phyloP scores from a whole-genome alignment of 1,140 invertebrate species.

The Metaphire vulgaris region DNA sequence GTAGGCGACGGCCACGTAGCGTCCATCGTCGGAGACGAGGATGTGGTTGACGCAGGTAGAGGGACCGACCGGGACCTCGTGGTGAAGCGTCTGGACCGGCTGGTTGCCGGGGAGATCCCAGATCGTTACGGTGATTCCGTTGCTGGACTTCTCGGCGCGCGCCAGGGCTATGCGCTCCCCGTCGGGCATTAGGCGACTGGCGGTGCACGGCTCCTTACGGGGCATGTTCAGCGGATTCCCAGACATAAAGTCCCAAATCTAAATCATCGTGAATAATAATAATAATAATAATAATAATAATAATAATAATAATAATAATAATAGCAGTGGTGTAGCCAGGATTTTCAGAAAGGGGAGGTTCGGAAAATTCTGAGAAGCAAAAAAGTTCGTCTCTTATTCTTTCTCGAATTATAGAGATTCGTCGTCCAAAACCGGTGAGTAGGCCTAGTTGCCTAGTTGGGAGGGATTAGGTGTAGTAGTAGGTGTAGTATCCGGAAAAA shows the following conservation, averaged over 20 bases:
- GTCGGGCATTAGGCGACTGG: conserved; percentile 44
- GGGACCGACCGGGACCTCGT: conserved; percentile 45
- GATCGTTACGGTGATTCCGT: conserved; percentile 43
- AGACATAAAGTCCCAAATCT: conserved; percentile 51
- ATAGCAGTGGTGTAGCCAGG: too few relatives aligned
- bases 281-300: conserved; percentile 8
- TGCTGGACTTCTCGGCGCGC: conserved; percentile 46
- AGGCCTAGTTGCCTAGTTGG: too few relatives aligned
- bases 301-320: too few relatives aligned
- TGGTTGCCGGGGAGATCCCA: conserved; percentile 50
- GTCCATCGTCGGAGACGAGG: conserved; percentile 34
- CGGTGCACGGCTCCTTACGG: conserved; percentile 44
- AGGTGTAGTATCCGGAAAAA: too few relatives aligned
- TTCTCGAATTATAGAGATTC: too few relatives aligned
- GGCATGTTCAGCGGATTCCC: conserved; percentile 47
- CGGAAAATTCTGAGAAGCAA: too few relatives aligned
- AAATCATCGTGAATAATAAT: too few relatives aligned
- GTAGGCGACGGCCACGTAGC: conserved; percentile 47
- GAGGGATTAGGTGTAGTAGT: too few relatives aligned
- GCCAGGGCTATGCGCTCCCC: conserved; percentile 46
- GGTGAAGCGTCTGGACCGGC: conserved; percentile 44
- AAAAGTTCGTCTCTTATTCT: too few relatives aligned
- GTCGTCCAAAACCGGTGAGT: too few relatives aligned
- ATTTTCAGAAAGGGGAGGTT: too few relatives aligned
- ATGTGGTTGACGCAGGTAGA: conserved; percentile 46